Conservation (phyloP, 1,140 invertebrate species). For the Chrysomallon squamiferum region DNA sequence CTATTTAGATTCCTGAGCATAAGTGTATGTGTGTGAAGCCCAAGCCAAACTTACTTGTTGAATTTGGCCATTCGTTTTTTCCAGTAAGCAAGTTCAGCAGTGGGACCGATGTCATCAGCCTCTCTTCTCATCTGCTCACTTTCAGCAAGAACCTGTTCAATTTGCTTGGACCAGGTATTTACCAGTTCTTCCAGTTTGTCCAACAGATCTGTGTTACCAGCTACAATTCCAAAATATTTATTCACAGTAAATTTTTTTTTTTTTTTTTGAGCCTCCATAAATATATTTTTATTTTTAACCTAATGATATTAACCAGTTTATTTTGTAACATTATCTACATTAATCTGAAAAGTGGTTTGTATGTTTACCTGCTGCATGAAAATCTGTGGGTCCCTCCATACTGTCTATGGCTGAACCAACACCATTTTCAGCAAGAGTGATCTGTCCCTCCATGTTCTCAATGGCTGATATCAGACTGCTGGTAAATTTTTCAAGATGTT, state of each 20-base stretch:
- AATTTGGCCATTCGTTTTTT: constrained; percentile 92
- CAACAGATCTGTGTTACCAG: constrained; percentile 56
- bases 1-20: no score
- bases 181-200: constrained; percentile 61
- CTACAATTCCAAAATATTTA: constrained; percentile 67
- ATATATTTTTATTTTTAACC: no score
- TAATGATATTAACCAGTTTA: no score
- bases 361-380: constrained; percentile 59
- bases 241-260: neutral
- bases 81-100: constrained; percentile 96
- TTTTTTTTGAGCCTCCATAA: no score
- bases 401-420: constrained; percentile 45
- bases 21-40: no score
- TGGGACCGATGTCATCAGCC: constrained; percentile 87
- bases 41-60: constrained; percentile 71
- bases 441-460: constrained; percentile 61
- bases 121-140: constrained; percentile 83
- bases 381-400: constrained; percentile 58
- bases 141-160: constrained; percentile 63
- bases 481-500: constrained; percentile 60
- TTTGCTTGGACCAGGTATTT: constrained; percentile 60
- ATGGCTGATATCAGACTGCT: constrained; percentile 55
- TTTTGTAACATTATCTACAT: no score
- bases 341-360: no score
- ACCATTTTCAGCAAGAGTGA: constrained; percentile 59